A percentile compares a stretch with the other conserved stretches of the same genome.
These are phyloP conservation scores for Tarsius wallacei DNA, from an alignment of 2,797 vertebrate genomes.

Conservation along the genomic window DNA sequence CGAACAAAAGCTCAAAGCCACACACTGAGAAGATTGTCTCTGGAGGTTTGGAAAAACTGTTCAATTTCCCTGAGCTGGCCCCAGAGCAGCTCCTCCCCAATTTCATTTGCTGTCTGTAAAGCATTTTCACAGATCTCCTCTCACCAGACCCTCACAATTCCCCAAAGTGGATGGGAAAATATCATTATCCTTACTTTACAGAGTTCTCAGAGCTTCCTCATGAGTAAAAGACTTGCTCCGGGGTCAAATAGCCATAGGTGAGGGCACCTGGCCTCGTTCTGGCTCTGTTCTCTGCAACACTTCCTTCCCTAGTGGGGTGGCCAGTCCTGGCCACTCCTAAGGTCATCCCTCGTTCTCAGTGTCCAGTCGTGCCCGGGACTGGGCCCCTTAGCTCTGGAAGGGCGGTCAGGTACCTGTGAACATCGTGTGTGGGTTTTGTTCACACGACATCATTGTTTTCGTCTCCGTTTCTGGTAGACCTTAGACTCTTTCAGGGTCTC, in stretches of 20 bases:
- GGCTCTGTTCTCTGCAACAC: neutral
- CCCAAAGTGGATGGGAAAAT: slow-evolving; percentile 57
- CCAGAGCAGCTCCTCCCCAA: slow-evolving; percentile 59
- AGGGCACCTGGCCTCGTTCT: neutral
- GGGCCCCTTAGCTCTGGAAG: neutral
- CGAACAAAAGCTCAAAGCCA: slow-evolving; percentile 86
- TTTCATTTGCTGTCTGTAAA: slow-evolving; percentile 73
- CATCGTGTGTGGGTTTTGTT: neutral
- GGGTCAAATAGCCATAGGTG: slow-evolving; percentile 52
- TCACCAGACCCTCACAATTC: slow-evolving; percentile 56
- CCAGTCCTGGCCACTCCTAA: neutral
- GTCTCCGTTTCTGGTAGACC: neutral
- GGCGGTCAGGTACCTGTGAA: neutral
- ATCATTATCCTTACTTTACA: slow-evolving; percentile 39
- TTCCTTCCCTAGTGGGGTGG: neutral
- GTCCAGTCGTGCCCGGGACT: neutral
- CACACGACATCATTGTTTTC: neutral
- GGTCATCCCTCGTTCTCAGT: neutral
- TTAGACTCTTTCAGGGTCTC: neutral
- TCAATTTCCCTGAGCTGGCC: slow-evolving; percentile 73
- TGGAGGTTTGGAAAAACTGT: slow-evolving; percentile 78
- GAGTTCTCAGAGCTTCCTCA: slow-evolving; percentile 36
- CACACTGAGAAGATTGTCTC: slow-evolving; percentile 85
- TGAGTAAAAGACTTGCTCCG: slow-evolving; percentile 63
- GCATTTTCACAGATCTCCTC: slow-evolving; percentile 73